Percentiles rank a stretch among this genome's conserved stretches.
Evolutionary conservation across 2,113 vertebrate species (phyloP).

Genomic region (Peromyscus leucopus): DNA sequence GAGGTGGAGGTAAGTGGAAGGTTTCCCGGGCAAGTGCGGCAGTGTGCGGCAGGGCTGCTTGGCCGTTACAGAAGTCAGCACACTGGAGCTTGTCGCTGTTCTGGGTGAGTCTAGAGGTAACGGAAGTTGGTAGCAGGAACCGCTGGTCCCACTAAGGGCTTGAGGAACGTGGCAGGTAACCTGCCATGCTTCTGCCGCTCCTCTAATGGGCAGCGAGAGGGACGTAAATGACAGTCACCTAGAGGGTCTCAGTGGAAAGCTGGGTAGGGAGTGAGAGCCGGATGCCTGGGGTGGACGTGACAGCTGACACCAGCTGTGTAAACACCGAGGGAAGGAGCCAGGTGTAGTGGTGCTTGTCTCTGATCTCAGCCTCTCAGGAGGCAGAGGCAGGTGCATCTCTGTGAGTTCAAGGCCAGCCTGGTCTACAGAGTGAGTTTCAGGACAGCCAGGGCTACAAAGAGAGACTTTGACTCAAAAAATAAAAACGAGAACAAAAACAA

Average conservation of each 20-base stretch:
- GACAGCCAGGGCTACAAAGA: background rate
- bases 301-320: background rate
- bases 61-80: background rate
- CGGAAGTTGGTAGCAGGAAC: background rate
- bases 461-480: background rate
- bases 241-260: background rate
- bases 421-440: too few relatives aligned
- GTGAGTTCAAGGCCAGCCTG: too few relatives aligned
- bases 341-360: background rate
- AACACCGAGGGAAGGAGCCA: background rate
- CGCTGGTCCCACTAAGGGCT: background rate
- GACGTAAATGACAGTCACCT: background rate
- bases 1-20: background rate
- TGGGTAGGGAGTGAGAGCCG: background rate
- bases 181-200: background rate
- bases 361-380: too few relatives aligned
- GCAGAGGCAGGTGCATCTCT: too few relatives aligned
- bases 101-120: background rate
- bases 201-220: background rate
- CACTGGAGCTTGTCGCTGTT: too few relatives aligned
- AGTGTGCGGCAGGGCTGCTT: background rate
- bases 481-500: too few relatives aligned
- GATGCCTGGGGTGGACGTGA: background rate
- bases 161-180: background rate
- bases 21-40: background rate